Conservation (phyloP, 1,140 invertebrate species). For the Ips typographus region DNA sequence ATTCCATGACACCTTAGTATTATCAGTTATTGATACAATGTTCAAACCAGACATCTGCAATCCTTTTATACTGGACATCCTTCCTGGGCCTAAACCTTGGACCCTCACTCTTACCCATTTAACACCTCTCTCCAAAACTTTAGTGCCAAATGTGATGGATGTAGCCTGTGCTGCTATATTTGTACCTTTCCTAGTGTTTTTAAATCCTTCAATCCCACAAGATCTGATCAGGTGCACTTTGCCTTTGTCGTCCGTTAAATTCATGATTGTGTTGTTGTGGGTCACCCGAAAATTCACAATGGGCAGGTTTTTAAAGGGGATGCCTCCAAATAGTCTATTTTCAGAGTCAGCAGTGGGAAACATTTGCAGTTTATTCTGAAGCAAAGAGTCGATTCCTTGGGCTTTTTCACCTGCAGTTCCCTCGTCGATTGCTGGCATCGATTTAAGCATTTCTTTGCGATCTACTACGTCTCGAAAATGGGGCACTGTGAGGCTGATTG, state of each 20-base stretch:
- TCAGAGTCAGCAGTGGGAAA: conserved; percentile 76
- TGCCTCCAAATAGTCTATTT: conserved; percentile 73
- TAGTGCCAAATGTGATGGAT: conserved; percentile 72
- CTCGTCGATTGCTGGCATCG: conserved; percentile 61
- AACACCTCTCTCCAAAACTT: conserved; percentile 69
- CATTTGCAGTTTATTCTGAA: conserved; percentile 56
- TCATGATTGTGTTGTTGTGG: conserved; percentile 86
- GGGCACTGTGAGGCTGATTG: conserved; percentile 32
- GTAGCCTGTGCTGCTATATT: conserved; percentile 95
- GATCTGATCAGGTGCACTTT: conserved; percentile 62
- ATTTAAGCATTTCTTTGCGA: conserved; percentile 58
- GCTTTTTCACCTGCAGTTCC: conserved; percentile 68
- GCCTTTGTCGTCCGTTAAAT: conserved; percentile 68
- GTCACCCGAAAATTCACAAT: conserved; percentile 79
- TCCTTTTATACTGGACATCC: conserved; percentile 91
- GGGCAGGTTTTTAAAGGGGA: conserved; percentile 76
- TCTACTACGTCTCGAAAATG: conserved; percentile 57
- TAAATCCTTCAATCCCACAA: conserved; percentile 91
- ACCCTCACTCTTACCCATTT: conserved; percentile 75
- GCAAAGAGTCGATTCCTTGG: conserved; percentile 60
- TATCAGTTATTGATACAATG: conserved; percentile 88
- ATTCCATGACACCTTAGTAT: conserved; percentile 77
- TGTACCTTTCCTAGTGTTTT: conserved; percentile 92
- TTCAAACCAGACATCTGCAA: conserved; percentile 85
- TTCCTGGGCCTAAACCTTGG: conserved; percentile 80